Evolutionary conservation across 2,888 invertebrate species (phyloP).

Genomic region (Sinentomon sp.): DNA sequence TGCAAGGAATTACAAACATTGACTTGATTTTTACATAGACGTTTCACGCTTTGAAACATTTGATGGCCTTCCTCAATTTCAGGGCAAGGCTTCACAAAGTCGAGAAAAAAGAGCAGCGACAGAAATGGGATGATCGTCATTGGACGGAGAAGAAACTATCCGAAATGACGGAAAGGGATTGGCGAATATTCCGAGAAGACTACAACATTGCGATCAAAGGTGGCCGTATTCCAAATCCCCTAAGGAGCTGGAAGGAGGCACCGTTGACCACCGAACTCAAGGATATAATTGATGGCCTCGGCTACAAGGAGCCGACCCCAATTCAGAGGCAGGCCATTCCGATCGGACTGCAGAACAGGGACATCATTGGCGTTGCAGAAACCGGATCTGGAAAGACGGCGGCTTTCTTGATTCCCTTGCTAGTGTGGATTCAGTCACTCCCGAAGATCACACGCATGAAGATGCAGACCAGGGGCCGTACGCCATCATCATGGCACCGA

Average conservation of each 20-base stretch:
- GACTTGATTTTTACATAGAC: too few species aligned
- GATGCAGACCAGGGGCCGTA: conserved; percentile 48
- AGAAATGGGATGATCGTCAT: conserved; percentile 95
- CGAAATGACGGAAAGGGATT: conserved; percentile 97
- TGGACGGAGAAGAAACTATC: conserved; percentile 83
- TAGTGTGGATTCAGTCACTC: conserved; percentile 91
- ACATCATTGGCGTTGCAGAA: conserved; percentile 98
- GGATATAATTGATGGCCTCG: conserved; percentile 78
- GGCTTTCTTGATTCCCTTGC: conserved; percentile 84
- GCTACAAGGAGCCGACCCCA: conserved; percentile 93
- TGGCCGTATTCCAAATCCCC: conserved; percentile 84
- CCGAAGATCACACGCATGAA: conserved; percentile 32
- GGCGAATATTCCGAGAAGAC: conserved; percentile 98
- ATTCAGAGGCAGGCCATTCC: conserved; percentile 99
- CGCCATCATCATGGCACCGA: conserved; percentile 94
- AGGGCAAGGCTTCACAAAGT: conserved; percentile 60
- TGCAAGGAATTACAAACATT: too few species aligned
- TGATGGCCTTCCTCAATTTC: too few species aligned
- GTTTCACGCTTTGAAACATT: too few species aligned
- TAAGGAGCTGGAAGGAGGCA: conserved; percentile 83
- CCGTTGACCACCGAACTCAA: conserved; percentile 63
- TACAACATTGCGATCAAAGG: conserved; percentile 96
- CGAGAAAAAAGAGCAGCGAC: conserved; percentile 84
- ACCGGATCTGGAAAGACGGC: conserved; percentile 97
- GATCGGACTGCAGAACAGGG: conserved; percentile 69